Conservation (phyloP, 2,888 invertebrate genomes). For the Erebia ligea region DNA sequence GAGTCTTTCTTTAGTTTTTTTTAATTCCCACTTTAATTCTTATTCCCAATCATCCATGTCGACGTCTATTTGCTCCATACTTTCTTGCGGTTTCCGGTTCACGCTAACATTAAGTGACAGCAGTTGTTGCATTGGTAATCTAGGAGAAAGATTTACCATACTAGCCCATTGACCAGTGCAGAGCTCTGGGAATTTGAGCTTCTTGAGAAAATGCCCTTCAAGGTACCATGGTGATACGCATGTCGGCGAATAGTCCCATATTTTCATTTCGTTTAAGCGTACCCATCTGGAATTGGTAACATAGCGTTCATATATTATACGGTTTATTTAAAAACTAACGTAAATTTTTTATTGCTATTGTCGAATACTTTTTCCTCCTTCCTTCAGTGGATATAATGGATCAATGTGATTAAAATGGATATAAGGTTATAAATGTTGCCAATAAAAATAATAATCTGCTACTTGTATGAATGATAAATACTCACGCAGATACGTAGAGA, state of each 20-base stretch:
- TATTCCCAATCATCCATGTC: slow-evolving; percentile 38
- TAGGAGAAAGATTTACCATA: slow-evolving; percentile 87
- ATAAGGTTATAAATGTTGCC: no score
- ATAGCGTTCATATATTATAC: not conserved
- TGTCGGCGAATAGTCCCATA: slow-evolving; percentile 87
- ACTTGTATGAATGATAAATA: slow-evolving; percentile 34
- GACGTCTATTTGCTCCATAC: slow-evolving; percentile 68
- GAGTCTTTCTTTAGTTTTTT: no score
- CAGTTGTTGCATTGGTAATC: slow-evolving; percentile 84
- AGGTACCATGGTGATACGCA: slow-evolving; percentile 89
- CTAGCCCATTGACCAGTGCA: slow-evolving; percentile 92
- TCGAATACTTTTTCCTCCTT: not conserved
- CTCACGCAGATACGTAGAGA: slow-evolving; percentile 88
- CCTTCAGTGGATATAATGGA: not conserved
- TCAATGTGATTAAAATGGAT: no score
- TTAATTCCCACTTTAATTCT: not conserved
- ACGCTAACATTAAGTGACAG: slow-evolving; percentile 77
- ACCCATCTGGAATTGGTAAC: slow-evolving; percentile 83
- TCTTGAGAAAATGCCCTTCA: slow-evolving; percentile 86
- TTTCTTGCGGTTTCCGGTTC: slow-evolving; percentile 76
- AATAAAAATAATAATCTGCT: no score
- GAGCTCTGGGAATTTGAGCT: slow-evolving; percentile 87
- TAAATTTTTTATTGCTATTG: not conserved
- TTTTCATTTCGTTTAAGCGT: slow-evolving; percentile 85
- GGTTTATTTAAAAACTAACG: not conserved